A percentile compares a stretch with the other conserved stretches of the same genome.
These are phyloP conservation scores for Lamproptera curius DNA, from an alignment of 2,888 invertebrate species.

Conservation along the genomic window DNA sequence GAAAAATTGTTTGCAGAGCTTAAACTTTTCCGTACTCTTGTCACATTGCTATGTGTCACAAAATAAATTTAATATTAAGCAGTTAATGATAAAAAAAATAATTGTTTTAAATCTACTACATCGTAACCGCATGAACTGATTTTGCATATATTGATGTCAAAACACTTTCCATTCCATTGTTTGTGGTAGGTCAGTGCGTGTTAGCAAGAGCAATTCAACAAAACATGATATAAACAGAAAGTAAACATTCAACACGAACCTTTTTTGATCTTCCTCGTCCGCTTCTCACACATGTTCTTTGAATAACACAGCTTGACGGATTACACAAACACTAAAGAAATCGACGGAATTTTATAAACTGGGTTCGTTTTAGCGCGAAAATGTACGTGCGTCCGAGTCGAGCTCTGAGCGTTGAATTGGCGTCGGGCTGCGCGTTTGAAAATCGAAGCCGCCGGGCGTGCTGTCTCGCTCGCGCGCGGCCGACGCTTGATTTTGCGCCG, in stretches of 20 bases:
- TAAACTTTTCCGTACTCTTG: too few relatives aligned
- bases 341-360: background rate
- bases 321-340: constrained; percentile 18
- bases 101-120: background rate
- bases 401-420: constrained; percentile 17
- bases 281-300: constrained; percentile 21
- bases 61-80: background rate
- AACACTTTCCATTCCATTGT: constrained; percentile 7
- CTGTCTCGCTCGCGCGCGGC: background rate
- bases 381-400: constrained; percentile 9
- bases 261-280: constrained; percentile 20
- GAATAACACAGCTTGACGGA: constrained; percentile 19
- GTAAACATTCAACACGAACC: constrained; percentile 3
- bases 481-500: constrained; percentile 1
- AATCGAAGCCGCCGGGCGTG: constrained; percentile 18
- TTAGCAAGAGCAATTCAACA: background rate
- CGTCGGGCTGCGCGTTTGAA: constrained; percentile 14
- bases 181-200: constrained; percentile 19
- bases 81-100: background rate
- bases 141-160: background rate
- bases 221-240: background rate
- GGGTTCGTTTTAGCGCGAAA: background rate
- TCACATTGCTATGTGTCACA: background rate
- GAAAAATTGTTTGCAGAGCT: too few relatives aligned
- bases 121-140: background rate